Base-by-base conservation (phyloP, 2,113 vertebrate species). In the Podiceps cristatus region DNA sequence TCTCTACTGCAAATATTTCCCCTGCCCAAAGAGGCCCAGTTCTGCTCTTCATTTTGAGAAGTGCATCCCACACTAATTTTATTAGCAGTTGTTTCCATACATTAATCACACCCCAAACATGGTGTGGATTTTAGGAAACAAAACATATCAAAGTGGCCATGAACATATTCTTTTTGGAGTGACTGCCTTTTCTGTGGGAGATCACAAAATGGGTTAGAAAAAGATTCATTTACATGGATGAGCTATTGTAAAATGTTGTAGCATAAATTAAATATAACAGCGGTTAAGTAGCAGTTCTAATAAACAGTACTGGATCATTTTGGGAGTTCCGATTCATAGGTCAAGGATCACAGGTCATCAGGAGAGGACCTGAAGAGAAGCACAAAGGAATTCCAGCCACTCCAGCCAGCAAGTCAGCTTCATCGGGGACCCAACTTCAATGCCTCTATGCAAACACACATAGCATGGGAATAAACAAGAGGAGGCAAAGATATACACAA, bases 81-180 rank as follows among this genome's bases (percentile, higher is more conserved):
- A n/a, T 50, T 29, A 9, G 9, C 27, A 62, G 25, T 37, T 79
- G 7, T 55, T 18, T 20, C 60, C 68, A 25, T 24, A 28, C 1
- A 0, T 28, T 62, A 62, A 33, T 62, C 23, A 29, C 17, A 63
- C 5, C 31, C 11, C 10, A 63, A 44, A 86, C 0, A 0, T 11
- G 9, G 0, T 0, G 31, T 74, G 35, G 18, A 15, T 29, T 68
- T 85, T 40, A 62, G 55, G 28, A 63, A 74, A 29, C 15, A 63
- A 85, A 74, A 74, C 4, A 19, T 11, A 35, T 22, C 7, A n/a
- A 50, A 25, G 3, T 28, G 47, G 3, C 7, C 6, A n/a, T 44
- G 11, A 55, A 28, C 25, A 37, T 33, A 23, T 67, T 49, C 13
- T 31, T 49, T 31, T 3, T 22, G 16, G 24, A 52, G 27, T 50